Base-by-base conservation (phyloP, 2,888 invertebrate species). In the Harpalus rufipes region DNA sequence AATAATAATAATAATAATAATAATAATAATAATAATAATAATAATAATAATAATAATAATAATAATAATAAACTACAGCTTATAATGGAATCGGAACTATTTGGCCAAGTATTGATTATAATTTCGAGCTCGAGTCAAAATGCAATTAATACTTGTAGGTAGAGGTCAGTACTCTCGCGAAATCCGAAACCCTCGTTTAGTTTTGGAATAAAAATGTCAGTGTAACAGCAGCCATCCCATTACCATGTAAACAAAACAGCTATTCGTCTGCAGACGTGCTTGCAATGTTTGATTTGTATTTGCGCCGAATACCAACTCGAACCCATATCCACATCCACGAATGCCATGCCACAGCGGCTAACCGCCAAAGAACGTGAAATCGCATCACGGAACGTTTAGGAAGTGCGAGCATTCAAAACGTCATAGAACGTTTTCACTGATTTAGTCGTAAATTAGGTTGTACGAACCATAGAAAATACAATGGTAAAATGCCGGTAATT, bases 201-300 rank as follows among this genome's bases (percentile, higher is more conserved):
- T 58, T 32, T 32, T 14, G n/a, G 58, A 78, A 56, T 78, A 58
- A 78, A 78, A 78, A 78, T 78, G 78, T 58, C 78, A 56, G 58
- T 58, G 78, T 56, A 78, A 78, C 56, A 78, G n/a, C 56, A 65
- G 16, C 65, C 18, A 58, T 25, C 14, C 72, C 14, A 58, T 78
- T 80, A 80, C 41, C 59, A 80, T 80, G 41, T 78, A 80, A 80
- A 80, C 59, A 80, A 78, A 61, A 80, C 80, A 80, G 80, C 80
- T 80, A 80, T 80, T 61, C 41, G 58, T n/a, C 61, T 16, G 41
- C 41, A 80, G 61, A 80, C 80, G 80, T 80, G 80, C 32, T 10
- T 21, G 32, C 84, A 61, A 16, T 32, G 56, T 21, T 14, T 63
- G 18, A 63, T 63, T 51, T 44, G 61, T 39, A 39, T 3, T n/a